These are phyloP conservation scores for Cataglyphis cursor DNA, from an alignment of 2,888 invertebrate genomes.

Conservation along the genomic window DNA sequence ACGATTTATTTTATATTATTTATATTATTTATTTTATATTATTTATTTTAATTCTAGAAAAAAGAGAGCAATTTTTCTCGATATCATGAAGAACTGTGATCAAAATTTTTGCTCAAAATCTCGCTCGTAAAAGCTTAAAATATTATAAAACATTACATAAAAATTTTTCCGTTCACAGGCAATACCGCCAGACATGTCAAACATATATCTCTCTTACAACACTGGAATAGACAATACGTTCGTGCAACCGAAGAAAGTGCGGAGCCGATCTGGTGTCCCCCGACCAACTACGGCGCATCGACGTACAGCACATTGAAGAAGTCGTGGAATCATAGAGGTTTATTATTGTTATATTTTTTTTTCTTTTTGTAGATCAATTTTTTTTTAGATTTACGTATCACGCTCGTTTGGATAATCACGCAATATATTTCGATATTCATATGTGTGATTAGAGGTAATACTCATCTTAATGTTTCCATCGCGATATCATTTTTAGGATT, in stretches of 20 bases:
- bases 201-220: slow-evolving; percentile 90
- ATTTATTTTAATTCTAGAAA: background rate
- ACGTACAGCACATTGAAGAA: slow-evolving; percentile 80
- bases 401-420: background rate
- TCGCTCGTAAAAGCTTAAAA: background rate
- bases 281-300: slow-evolving; percentile 87
- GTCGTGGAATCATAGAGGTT: background rate
- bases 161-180: slow-evolving; percentile 82
- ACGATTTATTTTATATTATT: slow-evolving; percentile 35
- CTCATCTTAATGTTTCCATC: background rate
- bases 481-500: slow-evolving; percentile 17
- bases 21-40: background rate
- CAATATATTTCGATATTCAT: slow-evolving; percentile 10
- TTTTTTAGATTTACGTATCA: slow-evolving; percentile 10
- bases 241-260: slow-evolving; percentile 88
- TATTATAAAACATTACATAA: background rate
- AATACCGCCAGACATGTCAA: slow-evolving; percentile 89
- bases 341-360: slow-evolving; percentile 31
- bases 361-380: slow-evolving; percentile 33
- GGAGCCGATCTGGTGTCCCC: slow-evolving; percentile 88
- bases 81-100: background rate
- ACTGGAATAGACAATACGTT: slow-evolving; percentile 86
- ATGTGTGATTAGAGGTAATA: slow-evolving; percentile 3
- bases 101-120: background rate
- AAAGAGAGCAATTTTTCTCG: background rate